phyloP scores from a whole-genome alignment of 2,888 invertebrate genomes.

The Chouioia cunea region DNA sequence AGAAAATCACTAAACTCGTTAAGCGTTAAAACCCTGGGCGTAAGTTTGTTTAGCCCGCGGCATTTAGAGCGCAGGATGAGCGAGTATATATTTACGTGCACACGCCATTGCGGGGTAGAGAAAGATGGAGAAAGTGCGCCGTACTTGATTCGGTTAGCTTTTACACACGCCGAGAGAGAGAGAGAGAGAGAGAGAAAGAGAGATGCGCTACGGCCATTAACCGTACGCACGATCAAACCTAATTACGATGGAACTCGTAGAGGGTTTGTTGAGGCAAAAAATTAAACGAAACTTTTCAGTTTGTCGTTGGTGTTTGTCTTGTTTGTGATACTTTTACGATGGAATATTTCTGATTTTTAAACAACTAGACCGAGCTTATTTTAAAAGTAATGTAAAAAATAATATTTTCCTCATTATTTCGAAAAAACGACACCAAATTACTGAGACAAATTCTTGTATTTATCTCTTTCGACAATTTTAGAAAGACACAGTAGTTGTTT shows the following conservation, averaged over 20 bases:
- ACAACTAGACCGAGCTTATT: no score
- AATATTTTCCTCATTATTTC: background rate
- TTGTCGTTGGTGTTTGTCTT: no score
- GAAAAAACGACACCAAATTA: slow-evolving; percentile 1
- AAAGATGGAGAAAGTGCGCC: slow-evolving; percentile 31
- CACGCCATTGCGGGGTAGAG: background rate
- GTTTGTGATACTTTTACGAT: no score
- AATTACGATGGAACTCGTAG: slow-evolving; percentile 57
- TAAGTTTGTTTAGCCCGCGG: slow-evolving; percentile 57
- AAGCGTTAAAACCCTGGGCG: slow-evolving; percentile 56
- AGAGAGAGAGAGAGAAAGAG: no score
- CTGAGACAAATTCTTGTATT: slow-evolving; percentile 18
- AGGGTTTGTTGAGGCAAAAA: background rate
- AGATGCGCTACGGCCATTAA: slow-evolving; percentile 62
- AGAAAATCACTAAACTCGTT: slow-evolving; percentile 59
- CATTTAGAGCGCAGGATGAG: slow-evolving; percentile 43
- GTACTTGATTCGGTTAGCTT: slow-evolving; percentile 58
- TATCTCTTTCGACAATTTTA: background rate
- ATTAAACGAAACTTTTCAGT: no score
- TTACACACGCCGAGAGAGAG: slow-evolving; percentile 49
- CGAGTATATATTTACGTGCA: slow-evolving; percentile 23
- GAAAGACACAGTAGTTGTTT: slow-evolving; percentile 18
- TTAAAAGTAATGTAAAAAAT: no score
- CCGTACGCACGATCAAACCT: slow-evolving; percentile 60
- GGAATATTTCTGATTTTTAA: no score